Evolutionary conservation across 2,888 invertebrate species (phyloP), one percentile per base, ranked within the genome.

Genomic region (Plemyria rubiginata): DNA sequence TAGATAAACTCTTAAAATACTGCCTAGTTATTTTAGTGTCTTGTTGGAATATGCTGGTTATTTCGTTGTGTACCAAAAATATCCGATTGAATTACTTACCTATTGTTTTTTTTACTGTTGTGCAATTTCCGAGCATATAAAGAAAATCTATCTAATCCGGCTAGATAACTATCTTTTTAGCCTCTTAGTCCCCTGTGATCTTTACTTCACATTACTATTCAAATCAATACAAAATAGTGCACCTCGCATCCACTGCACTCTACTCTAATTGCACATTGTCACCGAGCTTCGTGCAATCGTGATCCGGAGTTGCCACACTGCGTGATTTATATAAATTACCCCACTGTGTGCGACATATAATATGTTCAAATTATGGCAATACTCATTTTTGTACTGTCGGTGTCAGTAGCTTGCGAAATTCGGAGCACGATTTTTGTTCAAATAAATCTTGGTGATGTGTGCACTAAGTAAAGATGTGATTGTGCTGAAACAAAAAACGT

Each of bases 201-300:
- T 46, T 41, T 41, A 60, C 52, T 41, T 52, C 15, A 36, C 50
- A 45, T 60, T 52, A 46, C 54, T 40, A 63, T 63, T 63, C 46
- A 52, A 56, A 56, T 60, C 60, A 38, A 56, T 60, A 40, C 64
- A 60, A 60, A 54, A 60, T 41, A 56, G 59, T 48, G 52, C 60
- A 60, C 9, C 50, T 51, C 45, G 54, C 58, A 62, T 45, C 61
- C 59, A 60, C 54, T 65, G 62, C 53, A 38, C 60, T 54, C 45
- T 50, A 65, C 78, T 79, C 85, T 87, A 87, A 88, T 87, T 86
- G 86, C 78, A 72, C 81, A 82, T 86, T 88, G 87, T 88, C 78
- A 74, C 76, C 72, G 70, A 74, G 57, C 79, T 48, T 84, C 88
- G 86, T 87, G 89, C 82, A 77, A 74, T 82, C 87, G 88, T 87